These are phyloP conservation scores for Aphidius colemani DNA, from an alignment of 2,888 invertebrate genomes.

Conservation along the genomic window DNA sequence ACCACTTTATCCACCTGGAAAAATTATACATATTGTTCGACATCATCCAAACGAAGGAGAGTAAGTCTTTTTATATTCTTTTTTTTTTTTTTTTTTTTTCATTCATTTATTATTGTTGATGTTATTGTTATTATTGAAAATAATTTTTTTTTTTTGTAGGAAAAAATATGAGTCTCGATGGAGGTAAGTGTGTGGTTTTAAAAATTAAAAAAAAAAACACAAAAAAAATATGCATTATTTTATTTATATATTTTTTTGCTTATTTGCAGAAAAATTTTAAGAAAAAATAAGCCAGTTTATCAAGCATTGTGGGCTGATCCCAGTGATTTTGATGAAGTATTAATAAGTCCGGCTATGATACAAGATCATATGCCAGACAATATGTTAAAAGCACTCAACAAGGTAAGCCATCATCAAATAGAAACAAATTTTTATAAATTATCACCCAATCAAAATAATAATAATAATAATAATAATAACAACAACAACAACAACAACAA, in stretches of 20 bases:
- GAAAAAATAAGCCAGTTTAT: slow-evolving; percentile 78
- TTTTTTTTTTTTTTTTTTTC: slow-evolving; percentile 35
- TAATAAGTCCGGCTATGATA: slow-evolving; percentile 87
- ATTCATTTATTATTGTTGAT: too few species aligned
- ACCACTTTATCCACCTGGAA: slow-evolving; percentile 83
- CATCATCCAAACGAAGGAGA: slow-evolving; percentile 74
- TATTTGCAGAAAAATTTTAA: slow-evolving; percentile 69
- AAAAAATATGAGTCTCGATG: slow-evolving; percentile 77
- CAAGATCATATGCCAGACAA: slow-evolving; percentile 92
- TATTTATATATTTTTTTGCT: slow-evolving; percentile 16
- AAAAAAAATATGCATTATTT: too few species aligned
- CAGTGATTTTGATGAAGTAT: slow-evolving; percentile 82
- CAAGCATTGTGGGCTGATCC: slow-evolving; percentile 87
- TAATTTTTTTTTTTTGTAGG: slow-evolving; percentile 63
- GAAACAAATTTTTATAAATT: slow-evolving; percentile 37
- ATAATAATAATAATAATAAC: too few species aligned
- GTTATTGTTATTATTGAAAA: slow-evolving; percentile 13
- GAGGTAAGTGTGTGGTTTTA: slow-evolving; percentile 63
- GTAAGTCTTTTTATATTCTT: slow-evolving; percentile 35
- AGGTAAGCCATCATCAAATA: slow-evolving; percentile 66
- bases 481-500: slow-evolving; percentile 24
- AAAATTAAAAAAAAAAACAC: too few species aligned
- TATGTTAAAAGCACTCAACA: slow-evolving; percentile 80
- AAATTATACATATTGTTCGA: slow-evolving; percentile 83
- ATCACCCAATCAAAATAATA: slow-evolving; percentile 34